phyloP scores from a whole-genome alignment of 2,888 invertebrate genomes.

The Sarcophaga subvicina region DNA sequence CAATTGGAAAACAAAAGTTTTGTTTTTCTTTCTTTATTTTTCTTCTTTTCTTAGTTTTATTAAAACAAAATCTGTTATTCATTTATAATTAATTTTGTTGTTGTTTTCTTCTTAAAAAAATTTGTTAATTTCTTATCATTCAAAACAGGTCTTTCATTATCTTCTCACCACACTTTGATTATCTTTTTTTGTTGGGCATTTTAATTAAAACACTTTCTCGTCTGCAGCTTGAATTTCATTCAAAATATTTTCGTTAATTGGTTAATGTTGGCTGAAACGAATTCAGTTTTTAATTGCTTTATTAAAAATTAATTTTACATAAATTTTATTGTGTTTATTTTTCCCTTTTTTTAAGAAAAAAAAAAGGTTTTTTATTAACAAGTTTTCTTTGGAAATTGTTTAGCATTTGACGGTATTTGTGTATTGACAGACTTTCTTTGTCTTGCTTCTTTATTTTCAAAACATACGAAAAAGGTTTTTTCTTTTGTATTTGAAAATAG shows the following conservation, averaged over 20 bases:
- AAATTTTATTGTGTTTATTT: not conserved
- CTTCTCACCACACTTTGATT: not conserved
- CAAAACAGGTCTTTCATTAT: not conserved
- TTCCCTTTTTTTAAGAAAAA: no score
- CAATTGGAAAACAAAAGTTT: not conserved
- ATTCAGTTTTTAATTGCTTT: conserved; percentile 20
- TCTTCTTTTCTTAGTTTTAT: no score
- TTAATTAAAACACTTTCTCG: not conserved
- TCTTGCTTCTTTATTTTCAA: no score
- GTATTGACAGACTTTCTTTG: no score
- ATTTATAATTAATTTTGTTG: not conserved
- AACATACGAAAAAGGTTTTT: no score
- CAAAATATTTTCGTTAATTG: not conserved
- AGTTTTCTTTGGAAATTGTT: no score
- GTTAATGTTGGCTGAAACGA: not conserved
- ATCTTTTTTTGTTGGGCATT: not conserved
- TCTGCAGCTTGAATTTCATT: not conserved
- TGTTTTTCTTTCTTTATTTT: not conserved
- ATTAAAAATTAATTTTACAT: conserved; percentile 23
- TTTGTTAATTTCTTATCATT: not conserved
- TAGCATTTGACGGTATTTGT: no score
- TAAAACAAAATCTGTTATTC: no score
- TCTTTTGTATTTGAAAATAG: no score
- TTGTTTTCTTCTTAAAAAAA: not conserved
- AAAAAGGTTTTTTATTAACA: no score